Percentiles rank a stretch among this genome's conserved stretches.
These are phyloP conservation scores for Timema cristinae DNA, from an alignment of 2,888 invertebrate species.

Conservation along the genomic window DNA sequence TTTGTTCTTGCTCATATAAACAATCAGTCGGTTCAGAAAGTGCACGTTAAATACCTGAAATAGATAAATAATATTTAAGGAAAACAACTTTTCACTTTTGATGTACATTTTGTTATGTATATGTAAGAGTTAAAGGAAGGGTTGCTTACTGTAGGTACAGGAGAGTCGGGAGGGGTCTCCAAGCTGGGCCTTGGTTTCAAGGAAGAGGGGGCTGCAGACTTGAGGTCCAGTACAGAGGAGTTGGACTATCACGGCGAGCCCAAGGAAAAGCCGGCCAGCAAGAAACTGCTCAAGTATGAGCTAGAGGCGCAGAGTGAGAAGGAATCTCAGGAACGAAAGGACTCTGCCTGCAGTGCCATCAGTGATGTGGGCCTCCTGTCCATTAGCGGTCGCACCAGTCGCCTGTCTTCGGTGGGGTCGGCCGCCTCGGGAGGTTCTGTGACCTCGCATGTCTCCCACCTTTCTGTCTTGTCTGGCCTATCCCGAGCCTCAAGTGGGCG, in stretches of 20 bases:
- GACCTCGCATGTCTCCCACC: constrained; percentile 37
- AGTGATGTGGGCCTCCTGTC: constrained; percentile 70
- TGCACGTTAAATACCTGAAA: too few species aligned
- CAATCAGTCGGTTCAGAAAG: too few species aligned
- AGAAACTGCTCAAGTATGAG: constrained; percentile 45
- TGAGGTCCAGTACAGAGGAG: constrained; percentile 85
- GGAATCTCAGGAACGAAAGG: constrained; percentile 32
- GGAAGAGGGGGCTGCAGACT: constrained; percentile 75
- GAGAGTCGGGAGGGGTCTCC: constrained; percentile 19
- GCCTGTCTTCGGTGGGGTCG: constrained; percentile 75
- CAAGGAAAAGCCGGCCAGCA: constrained; percentile 42
- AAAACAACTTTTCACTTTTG: too few species aligned
- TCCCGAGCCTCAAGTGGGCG: constrained; percentile 30
- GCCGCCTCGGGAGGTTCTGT: constrained; percentile 46
- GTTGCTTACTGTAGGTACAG: constrained; percentile 8
- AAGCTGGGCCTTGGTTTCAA: constrained; percentile 34
- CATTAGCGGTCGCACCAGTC: constrained; percentile 72
- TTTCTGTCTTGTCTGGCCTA: constrained; percentile 34
- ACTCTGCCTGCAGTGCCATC: constrained; percentile 39
- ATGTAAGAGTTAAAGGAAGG: neutral
- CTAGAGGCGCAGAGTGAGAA: constrained; percentile 41
- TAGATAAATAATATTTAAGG: too few species aligned
- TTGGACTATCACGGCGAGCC: constrained; percentile 72
- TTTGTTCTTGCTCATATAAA: too few species aligned
- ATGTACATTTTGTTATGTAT: too few species aligned